phyloP scores from a whole-genome alignment of 2,797 vertebrate genomes.

The Cuniculus paca region DNA sequence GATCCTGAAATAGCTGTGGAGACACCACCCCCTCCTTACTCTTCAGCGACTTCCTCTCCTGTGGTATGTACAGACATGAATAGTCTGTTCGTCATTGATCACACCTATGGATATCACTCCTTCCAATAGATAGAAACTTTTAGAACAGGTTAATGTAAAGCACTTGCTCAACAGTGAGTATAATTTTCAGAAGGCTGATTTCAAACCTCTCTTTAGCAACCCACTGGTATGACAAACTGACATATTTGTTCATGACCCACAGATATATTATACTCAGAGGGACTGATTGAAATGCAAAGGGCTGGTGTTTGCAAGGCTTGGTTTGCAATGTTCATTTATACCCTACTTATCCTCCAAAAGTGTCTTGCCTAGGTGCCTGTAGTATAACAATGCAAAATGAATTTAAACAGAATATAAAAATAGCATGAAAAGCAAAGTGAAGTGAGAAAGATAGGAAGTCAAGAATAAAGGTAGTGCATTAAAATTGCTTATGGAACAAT shows the following conservation, averaged over 20 bases:
- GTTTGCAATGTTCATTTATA: neutral
- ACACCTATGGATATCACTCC: neutral
- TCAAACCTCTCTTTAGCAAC: conserved; percentile 2
- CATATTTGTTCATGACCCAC: neutral
- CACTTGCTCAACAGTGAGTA: neutral
- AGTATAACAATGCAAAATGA: neutral
- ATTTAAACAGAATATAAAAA: neutral
- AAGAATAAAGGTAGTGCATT: neutral
- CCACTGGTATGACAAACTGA: neutral
- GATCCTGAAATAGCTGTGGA: conserved; percentile 92
- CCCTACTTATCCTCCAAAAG: neutral
- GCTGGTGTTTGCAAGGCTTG: neutral
- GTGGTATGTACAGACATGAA: conserved; percentile 78
- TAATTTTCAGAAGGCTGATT: neutral
- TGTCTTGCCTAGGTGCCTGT: neutral
- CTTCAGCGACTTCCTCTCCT: conserved; percentile 86
- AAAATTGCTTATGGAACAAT: neutral
- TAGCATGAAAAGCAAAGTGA: neutral
- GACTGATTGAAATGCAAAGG: neutral
- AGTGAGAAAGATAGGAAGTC: neutral
- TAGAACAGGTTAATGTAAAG: neutral
- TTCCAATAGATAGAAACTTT: neutral
- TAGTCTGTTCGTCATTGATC: conserved; percentile 29
- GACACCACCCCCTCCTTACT: conserved; percentile 91
- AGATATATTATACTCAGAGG: neutral